Conservation (phyloP, 2,888 invertebrate species). For the Eupithecia subumbrata region DNA sequence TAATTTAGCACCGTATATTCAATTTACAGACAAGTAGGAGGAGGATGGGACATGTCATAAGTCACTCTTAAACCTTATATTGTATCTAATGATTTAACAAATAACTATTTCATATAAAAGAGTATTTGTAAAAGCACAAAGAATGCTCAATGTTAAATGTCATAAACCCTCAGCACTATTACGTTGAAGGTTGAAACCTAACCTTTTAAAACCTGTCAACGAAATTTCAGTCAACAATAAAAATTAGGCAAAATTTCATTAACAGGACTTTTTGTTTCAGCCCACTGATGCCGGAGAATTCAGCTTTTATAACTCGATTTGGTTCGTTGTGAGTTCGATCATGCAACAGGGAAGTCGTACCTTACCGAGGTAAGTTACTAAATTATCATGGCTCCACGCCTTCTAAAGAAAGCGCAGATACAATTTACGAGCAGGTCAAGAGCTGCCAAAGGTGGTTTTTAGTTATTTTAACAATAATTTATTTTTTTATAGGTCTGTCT, state of each 20-base stretch:
- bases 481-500: slow-evolving; percentile 85
- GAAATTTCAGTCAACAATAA: not conserved
- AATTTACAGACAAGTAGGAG: too few species aligned
- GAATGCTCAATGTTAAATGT: not conserved
- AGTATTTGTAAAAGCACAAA: not conserved
- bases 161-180: not conserved
- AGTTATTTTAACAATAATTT: not conserved
- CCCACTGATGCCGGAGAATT: slow-evolving; percentile 95
- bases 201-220: not conserved
- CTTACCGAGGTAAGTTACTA: slow-evolving; percentile 90
- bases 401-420: not conserved
- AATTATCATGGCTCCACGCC: not conserved
- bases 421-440: not conserved
- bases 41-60: not conserved
- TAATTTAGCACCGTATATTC: not conserved
- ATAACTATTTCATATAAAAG: not conserved
- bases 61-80: not conserved
- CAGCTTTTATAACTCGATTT: slow-evolving; percentile 97
- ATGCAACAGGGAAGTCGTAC: slow-evolving; percentile 99
- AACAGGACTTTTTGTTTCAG: slow-evolving; percentile 58
- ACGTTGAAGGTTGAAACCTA: not conserved
- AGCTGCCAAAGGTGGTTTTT: not conserved
- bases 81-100: not conserved
- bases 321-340: slow-evolving; percentile 98
- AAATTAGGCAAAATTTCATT: not conserved